Conservation (phyloP, 2,113 vertebrate species). For the Callipepla squamata region DNA sequence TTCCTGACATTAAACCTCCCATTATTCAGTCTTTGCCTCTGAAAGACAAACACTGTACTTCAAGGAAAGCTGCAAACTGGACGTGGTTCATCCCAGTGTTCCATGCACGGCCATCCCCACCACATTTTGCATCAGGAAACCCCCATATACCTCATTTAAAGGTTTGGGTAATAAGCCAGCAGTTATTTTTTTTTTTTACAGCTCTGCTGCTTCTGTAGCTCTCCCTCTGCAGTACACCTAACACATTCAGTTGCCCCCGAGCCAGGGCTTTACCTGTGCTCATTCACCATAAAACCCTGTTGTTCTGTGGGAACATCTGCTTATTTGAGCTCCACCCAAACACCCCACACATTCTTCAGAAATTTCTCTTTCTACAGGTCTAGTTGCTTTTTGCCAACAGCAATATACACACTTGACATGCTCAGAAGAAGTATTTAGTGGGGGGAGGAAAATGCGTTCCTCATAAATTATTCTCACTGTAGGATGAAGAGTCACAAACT, state of each 20-base stretch:
- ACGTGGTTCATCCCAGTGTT: not conserved
- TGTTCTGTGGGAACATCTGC: constrained; percentile 73
- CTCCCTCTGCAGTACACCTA: not conserved
- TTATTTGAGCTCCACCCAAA: constrained; percentile 51
- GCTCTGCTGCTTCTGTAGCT: constrained; percentile 12
- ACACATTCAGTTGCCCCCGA: constrained; percentile 54
- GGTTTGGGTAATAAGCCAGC: not conserved
- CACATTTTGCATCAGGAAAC: not conserved
- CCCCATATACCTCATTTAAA: not conserved
- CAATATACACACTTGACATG: constrained; percentile 15
- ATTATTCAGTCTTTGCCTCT: not conserved
- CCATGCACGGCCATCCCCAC: not conserved
- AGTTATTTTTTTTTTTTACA: constrained; percentile 7
- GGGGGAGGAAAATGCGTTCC: not conserved
- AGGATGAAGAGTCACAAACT: not conserved
- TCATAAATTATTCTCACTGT: constrained; percentile 8
- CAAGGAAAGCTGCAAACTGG: not conserved
- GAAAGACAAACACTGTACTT: not conserved
- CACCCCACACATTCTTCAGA: constrained; percentile 66
- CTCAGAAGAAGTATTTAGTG: constrained; percentile 22
- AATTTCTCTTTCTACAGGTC: constrained; percentile 60
- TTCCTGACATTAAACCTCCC: not conserved
- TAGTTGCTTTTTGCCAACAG: constrained; percentile 66
- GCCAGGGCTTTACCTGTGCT: constrained; percentile 71
- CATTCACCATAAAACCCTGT: constrained; percentile 36